A percentile compares a stretch with the other conserved stretches of the same genome.
These are phyloP conservation scores for Notechis scutatus DNA, from an alignment of 2,113 vertebrate species.

Conservation along the genomic window DNA sequence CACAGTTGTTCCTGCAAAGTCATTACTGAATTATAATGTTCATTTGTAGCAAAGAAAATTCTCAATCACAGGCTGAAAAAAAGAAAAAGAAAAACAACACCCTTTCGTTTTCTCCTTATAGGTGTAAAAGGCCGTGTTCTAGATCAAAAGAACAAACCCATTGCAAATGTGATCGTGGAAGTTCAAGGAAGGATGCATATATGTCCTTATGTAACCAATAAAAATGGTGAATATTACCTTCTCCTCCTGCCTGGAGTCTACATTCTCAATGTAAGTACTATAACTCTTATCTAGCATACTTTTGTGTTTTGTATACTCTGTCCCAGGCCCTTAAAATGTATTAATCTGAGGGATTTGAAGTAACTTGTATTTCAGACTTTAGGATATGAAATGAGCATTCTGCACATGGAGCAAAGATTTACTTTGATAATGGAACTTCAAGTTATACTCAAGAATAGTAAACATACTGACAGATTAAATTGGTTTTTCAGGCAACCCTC, in stretches of 20 bases:
- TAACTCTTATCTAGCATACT: constrained; percentile 8
- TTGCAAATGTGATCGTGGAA: constrained; percentile 81
- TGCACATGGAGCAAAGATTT: not conserved
- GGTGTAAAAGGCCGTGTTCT: constrained; percentile 91
- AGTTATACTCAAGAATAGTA: not conserved
- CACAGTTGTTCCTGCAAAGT: not conserved
- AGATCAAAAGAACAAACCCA: constrained; percentile 67
- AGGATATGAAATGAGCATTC: not conserved
- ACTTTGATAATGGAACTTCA: not conserved
- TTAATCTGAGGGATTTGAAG: not conserved
- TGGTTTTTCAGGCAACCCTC: constrained; percentile 65
- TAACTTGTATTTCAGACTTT: not conserved
- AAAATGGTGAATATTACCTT: constrained; percentile 87
- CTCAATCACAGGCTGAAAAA: not conserved
- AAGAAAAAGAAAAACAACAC: not conserved
- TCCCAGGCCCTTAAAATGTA: not conserved
- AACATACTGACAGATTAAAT: not conserved
- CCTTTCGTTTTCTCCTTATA: constrained; percentile 50
- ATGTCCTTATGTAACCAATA: constrained; percentile 82
- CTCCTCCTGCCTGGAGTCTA: constrained; percentile 88
- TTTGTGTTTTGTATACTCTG: not conserved
- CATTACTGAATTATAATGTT: not conserved
- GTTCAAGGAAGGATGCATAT: constrained; percentile 78
- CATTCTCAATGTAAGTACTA: constrained; percentile 80
- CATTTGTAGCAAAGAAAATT: not conserved